Evolutionary conservation across 2,113 vertebrate genomes (phyloP).

Genomic region (Prolemur simus): DNA sequence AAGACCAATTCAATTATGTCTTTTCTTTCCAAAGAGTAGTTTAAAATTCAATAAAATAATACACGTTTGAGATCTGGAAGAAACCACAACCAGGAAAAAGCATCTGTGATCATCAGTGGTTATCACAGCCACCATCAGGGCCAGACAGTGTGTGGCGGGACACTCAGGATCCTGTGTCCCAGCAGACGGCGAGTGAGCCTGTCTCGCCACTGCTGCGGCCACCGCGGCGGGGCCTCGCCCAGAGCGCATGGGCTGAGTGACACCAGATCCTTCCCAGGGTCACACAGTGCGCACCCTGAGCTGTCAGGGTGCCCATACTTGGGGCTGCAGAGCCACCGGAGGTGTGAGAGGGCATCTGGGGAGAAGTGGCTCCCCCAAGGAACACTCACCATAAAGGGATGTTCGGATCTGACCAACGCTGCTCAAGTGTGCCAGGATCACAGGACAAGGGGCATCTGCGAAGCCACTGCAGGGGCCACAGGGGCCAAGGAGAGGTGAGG

Average conservation of each 20-base stretch:
- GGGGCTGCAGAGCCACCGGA: too few species aligned
- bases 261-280: neutral
- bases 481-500: neutral
- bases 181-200: neutral
- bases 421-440: neutral
- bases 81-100: neutral
- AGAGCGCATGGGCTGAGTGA: neutral
- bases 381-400: neutral
- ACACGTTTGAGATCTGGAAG: neutral
- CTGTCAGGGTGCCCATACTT: rapidly evolving
- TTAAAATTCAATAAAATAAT: neutral
- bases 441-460: neutral
- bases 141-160: rapidly evolving
- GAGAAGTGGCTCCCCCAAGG: neutral
- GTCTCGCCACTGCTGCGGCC: neutral
- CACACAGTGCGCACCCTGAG: neutral
- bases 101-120: neutral
- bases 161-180: neutral
- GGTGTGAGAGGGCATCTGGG: too few species aligned
- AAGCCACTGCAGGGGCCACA: neutral
- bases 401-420: neutral
- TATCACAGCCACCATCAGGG: neutral
- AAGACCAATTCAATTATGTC: neutral
- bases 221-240: neutral
- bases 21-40: neutral